Percentiles rank a stretch among this genome's conserved stretches.
phyloP scores from a whole-genome alignment of 1,140 invertebrate species.

The Tribolium castaneum region DNA sequence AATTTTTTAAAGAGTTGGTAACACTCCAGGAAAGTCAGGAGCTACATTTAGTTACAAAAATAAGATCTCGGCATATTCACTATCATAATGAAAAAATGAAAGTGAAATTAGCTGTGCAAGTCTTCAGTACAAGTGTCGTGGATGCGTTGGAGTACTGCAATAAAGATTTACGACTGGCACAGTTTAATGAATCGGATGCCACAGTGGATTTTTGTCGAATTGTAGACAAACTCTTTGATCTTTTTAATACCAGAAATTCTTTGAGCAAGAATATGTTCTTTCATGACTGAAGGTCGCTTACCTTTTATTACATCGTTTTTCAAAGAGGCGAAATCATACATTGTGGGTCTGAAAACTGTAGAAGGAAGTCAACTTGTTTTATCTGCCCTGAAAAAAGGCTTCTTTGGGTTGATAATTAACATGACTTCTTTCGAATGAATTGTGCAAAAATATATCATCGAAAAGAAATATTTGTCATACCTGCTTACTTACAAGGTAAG shows the following conservation, averaged over 20 bases:
- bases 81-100: conserved; percentile 50
- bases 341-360: not conserved
- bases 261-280: conserved; percentile 43
- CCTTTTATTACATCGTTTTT: not conserved
- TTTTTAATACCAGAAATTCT: conserved; percentile 50
- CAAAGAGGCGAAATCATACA: conserved; percentile 4
- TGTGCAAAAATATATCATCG: conserved; percentile 35
- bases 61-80: conserved; percentile 51
- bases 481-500: conserved; percentile 49
- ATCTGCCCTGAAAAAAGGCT: conserved; percentile 44
- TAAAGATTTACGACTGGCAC: not conserved
- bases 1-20: conserved; percentile 45
- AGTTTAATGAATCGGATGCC: conserved; percentile 42
- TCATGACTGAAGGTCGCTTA: not conserved
- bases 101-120: conserved; percentile 42
- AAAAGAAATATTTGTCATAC: conserved; percentile 40
- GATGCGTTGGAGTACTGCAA: conserved; percentile 46
- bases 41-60: conserved; percentile 45
- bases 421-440: conserved; percentile 41
- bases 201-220: conserved; percentile 47
- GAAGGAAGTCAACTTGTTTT: not conserved
- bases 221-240: conserved; percentile 52
- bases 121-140: conserved; percentile 47
- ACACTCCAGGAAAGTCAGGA: conserved; percentile 47
- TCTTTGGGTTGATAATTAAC: conserved; percentile 43